These are phyloP conservation scores for Seladonia tumulorum DNA, from an alignment of 2,888 invertebrate genomes.

Conservation along the genomic window DNA sequence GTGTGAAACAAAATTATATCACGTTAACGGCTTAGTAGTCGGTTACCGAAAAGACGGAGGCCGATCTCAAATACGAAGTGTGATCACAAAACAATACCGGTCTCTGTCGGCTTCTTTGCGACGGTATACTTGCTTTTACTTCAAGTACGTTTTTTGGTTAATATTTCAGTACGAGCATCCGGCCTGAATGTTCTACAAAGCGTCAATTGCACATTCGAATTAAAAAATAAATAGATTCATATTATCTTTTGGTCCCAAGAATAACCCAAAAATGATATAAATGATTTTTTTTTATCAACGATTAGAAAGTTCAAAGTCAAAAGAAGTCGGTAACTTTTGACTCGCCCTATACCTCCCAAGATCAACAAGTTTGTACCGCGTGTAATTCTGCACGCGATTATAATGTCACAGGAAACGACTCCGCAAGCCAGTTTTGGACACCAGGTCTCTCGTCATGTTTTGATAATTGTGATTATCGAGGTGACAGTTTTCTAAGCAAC, in stretches of 20 bases:
- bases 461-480: not conserved
- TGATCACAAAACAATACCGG: not conserved
- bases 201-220: too few relatives aligned
- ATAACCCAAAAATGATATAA: too few relatives aligned
- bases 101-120: not conserved
- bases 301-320: not conserved
- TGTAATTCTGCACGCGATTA: not conserved
- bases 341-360: not conserved
- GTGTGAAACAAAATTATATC: constrained; percentile 79
- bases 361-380: not conserved
- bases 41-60: not conserved
- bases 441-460: not conserved
- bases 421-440: not conserved
- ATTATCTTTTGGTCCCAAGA: not conserved
- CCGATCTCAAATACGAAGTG: not conserved
- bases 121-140: too few relatives aligned
- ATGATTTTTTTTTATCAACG: not conserved
- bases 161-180: too few relatives aligned
- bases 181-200: too few relatives aligned
- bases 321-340: not conserved
- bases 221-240: not conserved
- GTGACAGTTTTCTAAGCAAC: not conserved
- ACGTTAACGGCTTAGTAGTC: constrained; percentile 18
- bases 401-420: not conserved
- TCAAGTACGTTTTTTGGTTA: too few relatives aligned